Evolutionary conservation across 1,140 invertebrate species (phyloP), one percentile per base, ranked within the genome.

Genomic region (Bombus picipes): DNA sequence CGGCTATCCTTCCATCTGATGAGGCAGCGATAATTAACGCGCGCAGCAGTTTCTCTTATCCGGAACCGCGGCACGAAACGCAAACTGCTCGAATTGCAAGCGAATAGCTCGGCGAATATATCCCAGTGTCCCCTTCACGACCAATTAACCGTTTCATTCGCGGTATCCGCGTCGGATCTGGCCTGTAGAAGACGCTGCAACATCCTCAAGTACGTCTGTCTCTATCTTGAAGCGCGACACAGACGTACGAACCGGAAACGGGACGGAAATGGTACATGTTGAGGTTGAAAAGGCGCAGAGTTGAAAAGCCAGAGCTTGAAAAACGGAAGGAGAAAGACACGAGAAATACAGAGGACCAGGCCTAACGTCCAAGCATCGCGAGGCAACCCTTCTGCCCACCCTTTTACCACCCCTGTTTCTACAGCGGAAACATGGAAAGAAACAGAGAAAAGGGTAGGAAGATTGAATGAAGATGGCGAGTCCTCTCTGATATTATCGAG

Each of bases 81-180:
- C 65, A 57, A 79, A 77, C 47, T 47, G 59, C n/a, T 8, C 18
- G 66, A 68, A 68, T 68, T 34, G 66, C 15, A 37, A 41, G 76
- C 74, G 79, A 74, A 74, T 73, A 25, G 32, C 22, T 10, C 15
- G 37, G 13, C 72, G 34, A 32, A 43, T 12, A n/a, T 22, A n/a
- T 22, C 32, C n/a, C n/a, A 37, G 59, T 53, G 41, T 41, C 78
- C 62, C 74, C 41, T 71, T 57, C 71, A 43, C 80, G 80, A 86
- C 85, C 80, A 86, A 86, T 86, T 86, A 86, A 83, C 72, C 74
- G 78, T 86, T 53, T 83, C 85, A 81, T 86, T 86, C 78, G 68
- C 32, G 43, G 43, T 83, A 76, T 83, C 78, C 73, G 72, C 43
- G 79, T 74, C 34, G 62, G 70, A 81, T 86, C 79, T 81, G 57